These are phyloP conservation scores for Eubasilissa splendida DNA, from an alignment of 2,888 invertebrate species.

Conservation along the genomic window DNA sequence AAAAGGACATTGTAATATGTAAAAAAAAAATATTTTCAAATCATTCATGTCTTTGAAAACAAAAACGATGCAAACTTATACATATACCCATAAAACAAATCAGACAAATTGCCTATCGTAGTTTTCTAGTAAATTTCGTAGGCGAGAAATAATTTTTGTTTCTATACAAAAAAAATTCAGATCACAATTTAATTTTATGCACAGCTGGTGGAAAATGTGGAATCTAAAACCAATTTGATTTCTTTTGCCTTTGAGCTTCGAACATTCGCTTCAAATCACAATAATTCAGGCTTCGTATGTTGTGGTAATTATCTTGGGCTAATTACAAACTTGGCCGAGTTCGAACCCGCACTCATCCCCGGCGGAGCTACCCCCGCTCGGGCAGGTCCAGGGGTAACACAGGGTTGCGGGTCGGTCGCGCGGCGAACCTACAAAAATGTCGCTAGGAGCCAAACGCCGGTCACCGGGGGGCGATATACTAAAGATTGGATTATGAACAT, in stretches of 20 bases:
- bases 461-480: not conserved
- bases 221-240: too few species aligned
- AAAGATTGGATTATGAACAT: not conserved
- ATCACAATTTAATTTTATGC: too few species aligned
- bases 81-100: too few species aligned
- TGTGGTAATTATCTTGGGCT: constrained; percentile 29
- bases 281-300: constrained; percentile 22
- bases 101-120: too few species aligned
- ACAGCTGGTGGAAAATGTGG: too few species aligned
- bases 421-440: constrained; percentile 4
- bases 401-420: not conserved
- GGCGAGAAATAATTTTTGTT: too few species aligned
- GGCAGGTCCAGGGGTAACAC: not conserved
- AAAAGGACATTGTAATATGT: too few species aligned
- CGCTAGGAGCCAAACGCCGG: not conserved
- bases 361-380: not conserved
- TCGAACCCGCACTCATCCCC: not conserved
- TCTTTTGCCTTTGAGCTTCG: not conserved
- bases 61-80: too few species aligned
- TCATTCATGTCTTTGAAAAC: too few species aligned
- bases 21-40: too few species aligned
- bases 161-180: too few species aligned
- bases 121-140: too few species aligned
- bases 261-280: constrained; percentile 12
- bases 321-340: constrained; percentile 24